Conservation (phyloP, 2,113 vertebrate genomes). For the Neogobius melanostomus region DNA sequence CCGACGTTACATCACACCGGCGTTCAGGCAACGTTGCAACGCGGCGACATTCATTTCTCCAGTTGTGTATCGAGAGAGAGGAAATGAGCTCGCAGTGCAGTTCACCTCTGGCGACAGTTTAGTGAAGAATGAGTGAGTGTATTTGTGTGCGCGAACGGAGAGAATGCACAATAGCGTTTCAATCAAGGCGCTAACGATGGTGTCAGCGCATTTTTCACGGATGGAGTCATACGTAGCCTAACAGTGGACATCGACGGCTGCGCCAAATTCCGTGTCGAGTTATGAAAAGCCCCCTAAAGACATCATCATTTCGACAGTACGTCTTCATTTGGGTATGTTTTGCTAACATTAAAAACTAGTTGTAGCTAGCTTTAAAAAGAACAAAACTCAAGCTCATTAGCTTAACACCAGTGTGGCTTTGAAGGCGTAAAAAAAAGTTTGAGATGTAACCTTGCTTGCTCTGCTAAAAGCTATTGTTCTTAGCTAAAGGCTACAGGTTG, state of each 20-base stretch:
- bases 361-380: slow-evolving; percentile 6
- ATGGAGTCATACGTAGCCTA: neutral
- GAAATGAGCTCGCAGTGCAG: slow-evolving; percentile 12
- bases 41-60: neutral
- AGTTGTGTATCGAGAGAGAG: slow-evolving; percentile 3
- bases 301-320: neutral
- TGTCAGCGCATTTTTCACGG: slow-evolving; percentile 23
- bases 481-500: neutral
- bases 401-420: slow-evolving; percentile 1
- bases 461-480: neutral
- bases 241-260: slow-evolving; percentile 4
- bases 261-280: neutral
- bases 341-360: neutral
- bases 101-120: slow-evolving; percentile 10
- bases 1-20: slow-evolving; percentile 14
- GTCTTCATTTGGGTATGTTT: neutral
- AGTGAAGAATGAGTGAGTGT: neutral
- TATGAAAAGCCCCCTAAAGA: neutral
- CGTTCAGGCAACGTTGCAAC: slow-evolving; percentile 3
- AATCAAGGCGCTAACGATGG: slow-evolving; percentile 30
- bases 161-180: slow-evolving; percentile 20
- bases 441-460: neutral
- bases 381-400: slow-evolving; percentile 23
- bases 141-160: slow-evolving; percentile 12
- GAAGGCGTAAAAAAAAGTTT: slow-evolving; percentile 13